Evolutionary conservation across 1,140 invertebrate genomes (phyloP), one percentile per base, ranked within the genome.

Genomic region (Bathynomus jamesi): DNA sequence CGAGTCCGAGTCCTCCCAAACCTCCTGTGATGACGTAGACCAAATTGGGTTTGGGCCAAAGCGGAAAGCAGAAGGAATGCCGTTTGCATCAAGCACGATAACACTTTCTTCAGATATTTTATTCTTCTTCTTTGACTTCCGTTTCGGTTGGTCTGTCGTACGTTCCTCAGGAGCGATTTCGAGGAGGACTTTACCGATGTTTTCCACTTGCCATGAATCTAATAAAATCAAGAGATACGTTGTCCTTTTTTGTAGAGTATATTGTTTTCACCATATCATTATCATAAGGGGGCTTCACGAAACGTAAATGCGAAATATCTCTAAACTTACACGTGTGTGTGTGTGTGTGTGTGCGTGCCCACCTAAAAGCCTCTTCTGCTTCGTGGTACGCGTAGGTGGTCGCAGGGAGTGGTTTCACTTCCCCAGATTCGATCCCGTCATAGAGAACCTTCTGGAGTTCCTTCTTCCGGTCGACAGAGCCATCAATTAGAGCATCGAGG

Each of bases 101-200:
- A 21, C 21, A 29, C 28, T 32, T 28, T 66, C n/a, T 28, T 53
- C 8, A 13, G 8, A 27, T 17, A n/a, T n/a, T n/a, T n/a, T n/a
- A n/a, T n/a, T n/a, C n/a, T n/a, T n/a, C n/a, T n/a, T n/a, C n/a
- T n/a, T n/a, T n/a, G n/a, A n/a, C n/a, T n/a, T n/a, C n/a, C n/a
- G n/a, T n/a, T n/a, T n/a, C n/a, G n/a, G n/a, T n/a, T n/a, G n/a
- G n/a, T n/a, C n/a, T n/a, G n/a, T n/a, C n/a, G n/a, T n/a, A n/a
- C n/a, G n/a, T n/a, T n/a, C n/a, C n/a, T n/a, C 11, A n/a, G 91
- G 87, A 27, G 89, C 85, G 60, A 98, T 90, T 82, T 96, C 91
- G 61, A 98, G 80, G 10, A 98, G 79, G 13, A 99, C 95, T 86
- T 98, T 98, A 78, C 96, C 96, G 73, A 97, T 96, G 95, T 84